Conservation (phyloP, 1,140 invertebrate species). For the Drosophila ficusphila region DNA sequence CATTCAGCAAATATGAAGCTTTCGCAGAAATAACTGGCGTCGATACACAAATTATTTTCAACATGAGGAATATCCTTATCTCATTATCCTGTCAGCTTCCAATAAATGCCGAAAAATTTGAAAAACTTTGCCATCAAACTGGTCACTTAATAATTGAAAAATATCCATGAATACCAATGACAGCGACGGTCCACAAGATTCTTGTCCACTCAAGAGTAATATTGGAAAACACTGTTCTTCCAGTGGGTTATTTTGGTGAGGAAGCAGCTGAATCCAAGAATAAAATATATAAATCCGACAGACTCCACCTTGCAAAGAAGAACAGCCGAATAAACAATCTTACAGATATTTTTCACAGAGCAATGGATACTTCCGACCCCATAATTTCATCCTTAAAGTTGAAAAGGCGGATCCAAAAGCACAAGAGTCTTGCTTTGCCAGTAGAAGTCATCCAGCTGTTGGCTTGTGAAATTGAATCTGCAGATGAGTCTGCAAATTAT, state of each 20-base stretch:
- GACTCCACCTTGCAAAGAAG: slow-evolving; percentile 9
- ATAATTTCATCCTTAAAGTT: slow-evolving; percentile 14
- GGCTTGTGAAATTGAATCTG: background rate
- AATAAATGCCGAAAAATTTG: no score
- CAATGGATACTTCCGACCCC: slow-evolving; percentile 8
- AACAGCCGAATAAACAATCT: background rate
- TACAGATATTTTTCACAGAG: background rate
- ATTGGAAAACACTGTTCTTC: background rate
- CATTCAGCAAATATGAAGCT: no score
- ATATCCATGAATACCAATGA: background rate
- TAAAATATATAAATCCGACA: slow-evolving; percentile 7
- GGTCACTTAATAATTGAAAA: no score
- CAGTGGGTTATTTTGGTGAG: slow-evolving; percentile 31
- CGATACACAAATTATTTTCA: no score
- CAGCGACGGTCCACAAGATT: background rate
- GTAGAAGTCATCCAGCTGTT: background rate
- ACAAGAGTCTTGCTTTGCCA: background rate
- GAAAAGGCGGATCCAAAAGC: background rate
- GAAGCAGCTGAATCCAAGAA: background rate
- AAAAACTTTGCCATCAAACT: no score
- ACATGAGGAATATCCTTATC: no score
- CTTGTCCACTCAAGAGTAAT: background rate
- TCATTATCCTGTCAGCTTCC: no score
- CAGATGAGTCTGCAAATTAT: background rate
- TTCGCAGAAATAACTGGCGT: no score